Conservation (phyloP, 1,140 invertebrate species). For the Trissolcus basalis region DNA sequence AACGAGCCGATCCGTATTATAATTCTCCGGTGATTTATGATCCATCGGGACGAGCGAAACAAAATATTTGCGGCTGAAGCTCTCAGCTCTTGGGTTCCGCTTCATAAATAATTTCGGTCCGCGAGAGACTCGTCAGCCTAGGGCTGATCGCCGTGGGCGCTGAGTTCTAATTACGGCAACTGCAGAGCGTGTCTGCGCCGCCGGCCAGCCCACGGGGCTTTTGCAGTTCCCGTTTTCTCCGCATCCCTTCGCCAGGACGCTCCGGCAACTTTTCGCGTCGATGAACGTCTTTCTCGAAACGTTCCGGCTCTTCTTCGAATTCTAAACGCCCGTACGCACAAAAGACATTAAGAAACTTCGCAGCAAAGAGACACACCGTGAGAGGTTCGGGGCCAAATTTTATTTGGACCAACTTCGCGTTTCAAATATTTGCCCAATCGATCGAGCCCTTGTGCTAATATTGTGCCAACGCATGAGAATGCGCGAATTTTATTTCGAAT, state of each 20-base stretch:
- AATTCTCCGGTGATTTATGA: slow-evolving; percentile 53
- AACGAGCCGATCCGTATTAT: slow-evolving; percentile 35
- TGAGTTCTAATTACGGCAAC: slow-evolving; percentile 75
- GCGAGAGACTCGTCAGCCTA: slow-evolving; percentile 71
- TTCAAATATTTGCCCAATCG: slow-evolving; percentile 30
- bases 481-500: no score
- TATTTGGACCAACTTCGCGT: slow-evolving; percentile 14
- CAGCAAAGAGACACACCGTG: background rate
- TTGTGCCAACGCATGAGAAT: background rate
- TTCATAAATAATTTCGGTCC: slow-evolving; percentile 76
- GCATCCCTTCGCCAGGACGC: slow-evolving; percentile 46
- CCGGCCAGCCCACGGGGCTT: slow-evolving; percentile 58
- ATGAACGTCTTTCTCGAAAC: slow-evolving; percentile 42
- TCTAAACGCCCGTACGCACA: slow-evolving; percentile 38
- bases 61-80: slow-evolving; percentile 75
- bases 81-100: slow-evolving; percentile 64
- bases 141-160: slow-evolving; percentile 63
- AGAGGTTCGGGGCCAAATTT: slow-evolving; percentile 9
- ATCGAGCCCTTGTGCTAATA: slow-evolving; percentile 10
- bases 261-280: slow-evolving; percentile 44
- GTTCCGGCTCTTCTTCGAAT: slow-evolving; percentile 21
- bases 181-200: slow-evolving; percentile 69
- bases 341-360: slow-evolving; percentile 42
- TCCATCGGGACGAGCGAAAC: slow-evolving; percentile 61
- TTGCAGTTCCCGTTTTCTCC: slow-evolving; percentile 61